These are phyloP conservation scores for Nothocercus nigrocapillus DNA, from an alignment of 2,113 vertebrate genomes.

Conservation along the genomic window DNA sequence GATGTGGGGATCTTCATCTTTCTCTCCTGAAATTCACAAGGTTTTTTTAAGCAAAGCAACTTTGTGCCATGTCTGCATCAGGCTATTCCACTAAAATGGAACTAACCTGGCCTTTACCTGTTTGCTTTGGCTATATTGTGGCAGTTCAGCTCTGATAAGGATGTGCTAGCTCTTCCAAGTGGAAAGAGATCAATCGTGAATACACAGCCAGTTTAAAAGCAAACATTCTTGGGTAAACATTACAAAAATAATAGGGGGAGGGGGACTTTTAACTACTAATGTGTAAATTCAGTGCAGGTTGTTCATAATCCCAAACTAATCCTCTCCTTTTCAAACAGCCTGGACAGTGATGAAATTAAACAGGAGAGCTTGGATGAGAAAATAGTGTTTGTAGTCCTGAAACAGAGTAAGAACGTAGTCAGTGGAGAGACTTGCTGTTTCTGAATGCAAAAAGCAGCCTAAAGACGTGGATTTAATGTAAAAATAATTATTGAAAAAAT, in stretches of 20 bases:
- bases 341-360: neutral
- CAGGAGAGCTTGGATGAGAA: neutral
- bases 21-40: neutral
- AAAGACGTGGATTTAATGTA: neutral
- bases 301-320: neutral
- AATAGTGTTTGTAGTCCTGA: neutral
- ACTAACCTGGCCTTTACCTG: neutral
- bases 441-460: neutral
- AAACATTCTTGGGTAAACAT: neutral
- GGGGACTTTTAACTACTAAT: neutral
- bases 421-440: neutral
- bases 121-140: conserved; percentile 14
- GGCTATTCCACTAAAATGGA: neutral
- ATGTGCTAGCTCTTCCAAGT: neutral
- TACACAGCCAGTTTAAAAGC: conserved; percentile 1
- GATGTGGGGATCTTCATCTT: neutral
- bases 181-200: conserved; percentile 24
- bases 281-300: conserved; percentile 17
- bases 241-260: conserved; percentile 10
- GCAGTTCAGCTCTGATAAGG: neutral
- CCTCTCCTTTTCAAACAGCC: neutral
- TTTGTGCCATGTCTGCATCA: neutral
- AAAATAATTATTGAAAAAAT: conserved; percentile 17
- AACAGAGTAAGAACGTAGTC: neutral
- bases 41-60: neutral